phyloP scores from a whole-genome alignment of 2,797 vertebrate genomes.

The Novumbra hubbsi region DNA sequence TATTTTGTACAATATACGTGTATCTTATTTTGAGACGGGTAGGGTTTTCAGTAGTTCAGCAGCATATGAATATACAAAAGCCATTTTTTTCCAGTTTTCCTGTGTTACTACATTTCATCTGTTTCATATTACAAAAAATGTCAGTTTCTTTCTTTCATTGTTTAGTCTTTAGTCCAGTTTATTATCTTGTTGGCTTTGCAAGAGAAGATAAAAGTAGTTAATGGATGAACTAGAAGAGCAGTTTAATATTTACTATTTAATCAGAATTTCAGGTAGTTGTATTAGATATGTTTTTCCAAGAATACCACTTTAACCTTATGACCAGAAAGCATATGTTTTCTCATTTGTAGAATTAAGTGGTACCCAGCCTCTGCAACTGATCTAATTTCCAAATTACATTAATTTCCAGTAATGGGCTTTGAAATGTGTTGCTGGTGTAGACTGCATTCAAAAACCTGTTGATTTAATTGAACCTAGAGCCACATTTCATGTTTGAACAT shows the following conservation, averaged over 20 bases:
- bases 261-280: conserved; percentile 40
- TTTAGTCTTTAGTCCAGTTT: conserved; percentile 37
- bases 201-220: conserved; percentile 45
- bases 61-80: conserved; percentile 1
- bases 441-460: conserved; percentile 29
- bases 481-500: conserved; percentile 28
- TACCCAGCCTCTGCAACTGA: conserved; percentile 26
- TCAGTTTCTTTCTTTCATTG: conserved; percentile 20
- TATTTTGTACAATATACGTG: too few relatives aligned
- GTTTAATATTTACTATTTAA: conserved; percentile 46
- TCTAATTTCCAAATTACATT: conserved; percentile 31
- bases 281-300: conserved; percentile 47
- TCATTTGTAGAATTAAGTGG: conserved; percentile 12
- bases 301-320: conserved; percentile 35
- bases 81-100: conserved; percentile 23
- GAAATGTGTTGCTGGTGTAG: conserved; percentile 9
- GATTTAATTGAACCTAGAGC: conserved; percentile 35
- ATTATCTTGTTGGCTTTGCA: conserved; percentile 52
- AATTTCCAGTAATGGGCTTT: conserved; percentile 25
- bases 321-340: conserved; percentile 15
- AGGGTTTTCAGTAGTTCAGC: conserved; percentile 7
- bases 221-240: conserved; percentile 38
- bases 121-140: conserved; percentile 23
- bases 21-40: conserved; percentile 42
- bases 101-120: conserved; percentile 25